Conservation (phyloP, 2,113 vertebrate genomes). For the Rhea americana region DNA sequence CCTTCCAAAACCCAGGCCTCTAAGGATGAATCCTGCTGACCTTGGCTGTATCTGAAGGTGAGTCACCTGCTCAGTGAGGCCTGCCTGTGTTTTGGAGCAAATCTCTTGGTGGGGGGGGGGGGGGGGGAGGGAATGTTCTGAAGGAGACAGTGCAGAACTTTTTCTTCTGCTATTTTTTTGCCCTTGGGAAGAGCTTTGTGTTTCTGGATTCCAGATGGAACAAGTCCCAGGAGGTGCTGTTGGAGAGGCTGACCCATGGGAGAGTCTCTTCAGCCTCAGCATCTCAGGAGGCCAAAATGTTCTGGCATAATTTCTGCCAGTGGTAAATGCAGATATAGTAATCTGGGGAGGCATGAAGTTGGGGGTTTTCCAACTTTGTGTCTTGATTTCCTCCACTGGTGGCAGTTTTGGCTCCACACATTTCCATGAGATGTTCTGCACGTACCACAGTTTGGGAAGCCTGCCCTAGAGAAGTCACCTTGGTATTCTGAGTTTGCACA, state of each 20-base stretch:
- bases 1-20: background rate
- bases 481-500: background rate
- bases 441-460: background rate
- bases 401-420: background rate
- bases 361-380: background rate
- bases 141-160: background rate
- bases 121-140: too few species aligned
- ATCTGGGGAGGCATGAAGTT: background rate
- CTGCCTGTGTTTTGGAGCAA: background rate
- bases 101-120: background rate
- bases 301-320: background rate
- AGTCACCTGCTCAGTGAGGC: background rate
- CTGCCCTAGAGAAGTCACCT: background rate
- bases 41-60: background rate
- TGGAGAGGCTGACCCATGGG: background rate
- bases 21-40: background rate
- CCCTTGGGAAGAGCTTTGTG: background rate
- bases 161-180: background rate
- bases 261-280: background rate
- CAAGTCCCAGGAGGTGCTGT: fast-evolving
- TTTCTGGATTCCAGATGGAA: background rate
- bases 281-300: background rate
- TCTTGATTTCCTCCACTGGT: fast-evolving
- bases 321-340: background rate
- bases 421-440: background rate